phyloP scores from a whole-genome alignment of 2,113 vertebrate genomes.

The Rhipidura dahli region DNA sequence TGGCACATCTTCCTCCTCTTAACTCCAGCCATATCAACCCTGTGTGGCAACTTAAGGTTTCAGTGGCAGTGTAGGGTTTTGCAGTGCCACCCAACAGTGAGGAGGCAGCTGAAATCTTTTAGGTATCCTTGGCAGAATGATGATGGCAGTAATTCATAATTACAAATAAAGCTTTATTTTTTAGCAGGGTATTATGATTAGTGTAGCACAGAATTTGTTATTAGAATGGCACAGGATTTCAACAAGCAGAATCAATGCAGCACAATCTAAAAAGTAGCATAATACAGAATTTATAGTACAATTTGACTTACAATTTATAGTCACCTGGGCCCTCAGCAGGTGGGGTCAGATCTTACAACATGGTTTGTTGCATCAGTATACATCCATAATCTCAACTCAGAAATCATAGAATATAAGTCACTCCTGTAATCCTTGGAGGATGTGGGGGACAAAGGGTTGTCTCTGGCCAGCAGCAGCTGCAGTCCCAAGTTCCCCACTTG shows the following conservation, averaged over 20 bases:
- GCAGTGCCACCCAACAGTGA: fast-evolving
- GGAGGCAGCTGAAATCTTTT: not conserved
- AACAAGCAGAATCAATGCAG: not conserved
- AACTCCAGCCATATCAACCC: not conserved
- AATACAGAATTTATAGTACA: not conserved
- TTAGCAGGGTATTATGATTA: not conserved
- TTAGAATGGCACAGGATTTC: not conserved
- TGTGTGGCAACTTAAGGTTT: not conserved
- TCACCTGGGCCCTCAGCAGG: not conserved
- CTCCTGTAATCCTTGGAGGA: not conserved
- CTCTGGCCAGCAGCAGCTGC: not conserved
- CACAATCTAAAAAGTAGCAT: not conserved
- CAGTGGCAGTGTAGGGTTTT: not conserved
- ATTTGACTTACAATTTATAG: not conserved
- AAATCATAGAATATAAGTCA: not conserved
- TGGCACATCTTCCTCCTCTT: not conserved
- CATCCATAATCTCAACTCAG: not conserved
- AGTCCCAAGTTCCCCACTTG: not conserved
- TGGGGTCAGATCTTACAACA: not conserved
- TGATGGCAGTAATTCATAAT: not conserved
- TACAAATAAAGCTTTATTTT: not conserved
- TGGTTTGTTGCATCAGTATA: not conserved
- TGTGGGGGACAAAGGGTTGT: fast-evolving
- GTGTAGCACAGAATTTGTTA: not conserved
- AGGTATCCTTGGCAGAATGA: not conserved